Percentiles rank a stretch among this genome's conserved stretches.
phyloP scores from a whole-genome alignment of 2,113 vertebrate species.

The Oophaga pumilio region DNA sequence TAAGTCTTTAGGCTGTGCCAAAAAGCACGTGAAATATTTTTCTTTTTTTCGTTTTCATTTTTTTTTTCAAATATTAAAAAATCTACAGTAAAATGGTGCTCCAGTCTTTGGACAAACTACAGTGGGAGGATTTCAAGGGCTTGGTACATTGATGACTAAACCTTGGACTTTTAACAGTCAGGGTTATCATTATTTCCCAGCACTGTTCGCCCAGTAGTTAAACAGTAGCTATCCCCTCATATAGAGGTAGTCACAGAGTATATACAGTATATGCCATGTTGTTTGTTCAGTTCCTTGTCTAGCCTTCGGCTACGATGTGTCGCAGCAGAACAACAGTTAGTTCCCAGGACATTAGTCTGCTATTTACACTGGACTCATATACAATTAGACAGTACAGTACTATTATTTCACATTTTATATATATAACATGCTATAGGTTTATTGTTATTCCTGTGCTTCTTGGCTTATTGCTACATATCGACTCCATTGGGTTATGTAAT shows the following conservation, averaged over 20 bases:
- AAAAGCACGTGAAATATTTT: conserved; percentile 10
- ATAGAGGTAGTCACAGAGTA: conserved; percentile 37
- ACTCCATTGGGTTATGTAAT: background rate
- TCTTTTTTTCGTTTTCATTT: background rate
- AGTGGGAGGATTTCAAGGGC: conserved; percentile 36
- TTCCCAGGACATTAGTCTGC: background rate
- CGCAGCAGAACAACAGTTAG: background rate
- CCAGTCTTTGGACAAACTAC: conserved; percentile 47
- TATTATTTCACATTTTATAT: background rate
- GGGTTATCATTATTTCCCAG: background rate
- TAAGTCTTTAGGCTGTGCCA: conserved; percentile 34
- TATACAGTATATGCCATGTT: conserved; percentile 25
- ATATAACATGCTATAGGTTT: background rate
- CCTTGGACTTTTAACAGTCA: background rate
- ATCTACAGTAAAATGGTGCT: conserved; percentile 52
- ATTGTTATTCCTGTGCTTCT: background rate
- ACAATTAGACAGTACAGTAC: background rate
- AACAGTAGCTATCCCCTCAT: conserved; percentile 38
- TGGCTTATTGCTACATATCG: conserved; percentile 36
- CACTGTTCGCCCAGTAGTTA: background rate
- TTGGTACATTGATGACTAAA: background rate
- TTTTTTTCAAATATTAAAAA: conserved; percentile 31
- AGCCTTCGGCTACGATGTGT: background rate
- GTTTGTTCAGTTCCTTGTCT: background rate
- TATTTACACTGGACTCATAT: conserved; percentile 12